These are phyloP conservation scores for Papilio polyxenes DNA, from an alignment of 1,140 invertebrate species.

Conservation along the genomic window DNA sequence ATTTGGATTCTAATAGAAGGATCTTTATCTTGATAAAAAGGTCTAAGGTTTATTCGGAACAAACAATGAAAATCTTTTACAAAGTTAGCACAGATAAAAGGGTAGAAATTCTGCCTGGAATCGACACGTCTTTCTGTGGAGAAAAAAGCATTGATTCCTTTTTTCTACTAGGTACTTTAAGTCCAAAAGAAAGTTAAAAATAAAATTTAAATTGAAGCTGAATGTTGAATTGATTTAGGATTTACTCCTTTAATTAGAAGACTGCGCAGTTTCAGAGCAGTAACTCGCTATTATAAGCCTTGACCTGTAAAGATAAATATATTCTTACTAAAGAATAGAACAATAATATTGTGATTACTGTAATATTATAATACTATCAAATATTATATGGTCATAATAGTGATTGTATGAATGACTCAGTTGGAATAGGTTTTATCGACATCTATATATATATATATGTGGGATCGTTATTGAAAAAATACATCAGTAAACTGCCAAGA, in stretches of 20 bases:
- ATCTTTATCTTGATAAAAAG: neutral
- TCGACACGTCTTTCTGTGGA: neutral
- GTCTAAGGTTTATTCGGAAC: neutral
- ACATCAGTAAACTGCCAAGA: too few species aligned
- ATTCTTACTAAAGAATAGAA: neutral
- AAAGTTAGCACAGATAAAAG: neutral
- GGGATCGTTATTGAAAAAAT: too few species aligned
- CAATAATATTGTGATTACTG: neutral
- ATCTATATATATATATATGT: too few species aligned
- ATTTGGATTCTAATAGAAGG: too few species aligned
- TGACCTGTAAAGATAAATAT: neutral
- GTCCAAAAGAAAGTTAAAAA: neutral
- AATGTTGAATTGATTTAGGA: slow-evolving; percentile 1
- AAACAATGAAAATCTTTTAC: neutral
- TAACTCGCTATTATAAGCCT: neutral
- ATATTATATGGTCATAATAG: too few species aligned
- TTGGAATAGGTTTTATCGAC: too few species aligned
- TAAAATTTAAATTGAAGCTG: slow-evolving; percentile 3
- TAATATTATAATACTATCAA: neutral
- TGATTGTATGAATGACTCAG: too few species aligned
- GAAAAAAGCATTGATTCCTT: neutral
- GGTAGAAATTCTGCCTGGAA: neutral
- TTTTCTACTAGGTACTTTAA: neutral
- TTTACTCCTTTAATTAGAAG: slow-evolving; percentile 13
- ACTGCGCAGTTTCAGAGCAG: neutral